Evolutionary conservation across 2,888 invertebrate species (phyloP), one percentile per base, ranked within the genome.

Genomic region (Drosophila parthenogenetica): DNA sequence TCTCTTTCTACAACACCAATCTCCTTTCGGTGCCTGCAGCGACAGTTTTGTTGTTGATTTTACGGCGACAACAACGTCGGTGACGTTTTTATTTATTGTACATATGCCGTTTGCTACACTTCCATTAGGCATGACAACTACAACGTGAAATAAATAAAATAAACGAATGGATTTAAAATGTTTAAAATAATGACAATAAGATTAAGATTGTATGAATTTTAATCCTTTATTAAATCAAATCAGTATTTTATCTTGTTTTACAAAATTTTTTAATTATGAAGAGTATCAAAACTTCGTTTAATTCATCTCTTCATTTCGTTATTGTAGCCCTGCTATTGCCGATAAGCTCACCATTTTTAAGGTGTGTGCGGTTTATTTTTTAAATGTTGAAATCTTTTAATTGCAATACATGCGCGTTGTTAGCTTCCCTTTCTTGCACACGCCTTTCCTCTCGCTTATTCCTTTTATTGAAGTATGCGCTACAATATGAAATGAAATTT

Each of bases 341-440:
- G 51, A 49, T 51, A 43, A 48, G 54, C 32, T 60, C 42, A 49
- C 39, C 59, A 59, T 48, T 60, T 79, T 78, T 70, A 70, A 77
- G 76, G 76, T 70, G 76, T 78, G 76, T 65, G 43, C 40, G 58
- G 25, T 78, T 74, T 62, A 60, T 54, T 61, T 51, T 59, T 72
- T 68, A 54, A 49, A 46, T 74, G 63, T 68, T 32, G 16, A 73
- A 63, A 43, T 69, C 60, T 50, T 76, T 78, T 66, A 73, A 69
- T 53, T 74, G 63, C 40, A 46, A 39, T 40, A 46, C 14, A 22
- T 40, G 63, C 17, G 13, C 13, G 43, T 50, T 49, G 35, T 63
- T 35, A 13, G 48, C 39, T 25, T 25, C 19, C 16, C 13, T 29
- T 16, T 50, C 40, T 17, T 16, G 14, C 22, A 4, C 13, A 35